These are phyloP conservation scores for Pelochelys cantorii DNA, from an alignment of 2,797 vertebrate species.

Conservation along the genomic window DNA sequence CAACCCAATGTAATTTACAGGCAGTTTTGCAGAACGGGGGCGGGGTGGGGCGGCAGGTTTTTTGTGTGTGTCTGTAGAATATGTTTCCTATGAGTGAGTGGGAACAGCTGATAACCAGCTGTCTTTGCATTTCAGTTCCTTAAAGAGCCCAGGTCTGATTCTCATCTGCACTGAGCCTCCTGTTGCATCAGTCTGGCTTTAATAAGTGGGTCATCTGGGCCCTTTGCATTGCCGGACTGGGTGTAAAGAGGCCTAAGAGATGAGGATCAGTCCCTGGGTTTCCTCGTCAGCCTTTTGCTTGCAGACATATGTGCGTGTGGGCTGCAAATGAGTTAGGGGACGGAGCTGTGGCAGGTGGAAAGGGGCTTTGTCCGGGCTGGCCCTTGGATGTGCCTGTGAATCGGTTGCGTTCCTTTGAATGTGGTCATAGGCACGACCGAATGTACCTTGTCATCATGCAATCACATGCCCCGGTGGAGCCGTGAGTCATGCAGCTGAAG, in stretches of 20 bases:
- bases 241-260: not conserved
- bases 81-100: conserved; percentile 11
- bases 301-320: rapidly evolving
- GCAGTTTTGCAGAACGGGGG: not conserved
- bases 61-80: not conserved
- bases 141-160: not conserved
- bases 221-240: not conserved
- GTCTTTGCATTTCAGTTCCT: conserved; percentile 45
- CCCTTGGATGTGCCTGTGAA: not conserved
- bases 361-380: not conserved
- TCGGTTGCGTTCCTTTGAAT: not conserved
- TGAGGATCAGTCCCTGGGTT: rapidly evolving
- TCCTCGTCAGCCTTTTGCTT: not conserved
- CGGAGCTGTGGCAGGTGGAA: rapidly evolving
- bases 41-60: not conserved
- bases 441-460: not conserved
- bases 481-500: not conserved
- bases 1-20: not conserved
- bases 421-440: not conserved
- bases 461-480: not conserved
- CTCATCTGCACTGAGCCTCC: not conserved
- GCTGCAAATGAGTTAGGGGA: not conserved
- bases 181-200: not conserved
- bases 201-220: not conserved
- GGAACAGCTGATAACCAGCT: conserved; percentile 73